These are phyloP conservation scores for Salvelinus sp. DNA, from an alignment of 2,113 vertebrate genomes.

Conservation along the genomic window DNA sequence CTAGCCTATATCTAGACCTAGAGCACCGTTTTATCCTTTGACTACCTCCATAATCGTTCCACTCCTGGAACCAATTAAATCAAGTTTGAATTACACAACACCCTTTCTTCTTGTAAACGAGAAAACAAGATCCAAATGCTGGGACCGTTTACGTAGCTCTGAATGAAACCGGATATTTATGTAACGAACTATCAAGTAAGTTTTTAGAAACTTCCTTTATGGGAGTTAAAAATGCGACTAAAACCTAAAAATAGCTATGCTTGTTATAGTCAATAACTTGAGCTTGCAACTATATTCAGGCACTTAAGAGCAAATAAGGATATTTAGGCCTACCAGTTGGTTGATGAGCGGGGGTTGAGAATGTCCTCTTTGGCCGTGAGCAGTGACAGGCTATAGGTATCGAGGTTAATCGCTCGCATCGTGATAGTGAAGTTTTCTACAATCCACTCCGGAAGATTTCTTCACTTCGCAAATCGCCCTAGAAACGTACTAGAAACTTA, in stretches of 20 bases:
- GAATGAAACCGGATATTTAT: too few species aligned
- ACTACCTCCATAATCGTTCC: slow-evolving; percentile 5
- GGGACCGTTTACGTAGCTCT: neutral
- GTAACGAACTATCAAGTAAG: too few species aligned
- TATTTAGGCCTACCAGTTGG: slow-evolving; percentile 71
- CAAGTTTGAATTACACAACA: slow-evolving; percentile 38
- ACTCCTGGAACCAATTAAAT: slow-evolving; percentile 46
- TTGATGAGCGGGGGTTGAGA: slow-evolving; percentile 75
- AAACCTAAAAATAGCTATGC: too few species aligned
- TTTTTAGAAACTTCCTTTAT: too few species aligned
- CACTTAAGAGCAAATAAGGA: neutral
- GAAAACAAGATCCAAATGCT: neutral
- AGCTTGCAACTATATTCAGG: too few species aligned
- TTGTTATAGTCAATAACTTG: too few species aligned
- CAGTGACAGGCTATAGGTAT: slow-evolving; percentile 81
- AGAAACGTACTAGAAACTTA: slow-evolving; percentile 26
- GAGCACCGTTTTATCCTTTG: neutral
- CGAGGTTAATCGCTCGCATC: slow-evolving; percentile 75
- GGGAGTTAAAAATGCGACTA: too few species aligned
- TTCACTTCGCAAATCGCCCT: slow-evolving; percentile 44
- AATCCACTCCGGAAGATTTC: slow-evolving; percentile 55
- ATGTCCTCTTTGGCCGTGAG: slow-evolving; percentile 83
- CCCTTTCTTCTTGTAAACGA: neutral
- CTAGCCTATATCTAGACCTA: neutral
- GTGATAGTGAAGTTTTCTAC: slow-evolving; percentile 59